Conservation (phyloP, 1,140 invertebrate species). For the Caerostris darwini region DNA sequence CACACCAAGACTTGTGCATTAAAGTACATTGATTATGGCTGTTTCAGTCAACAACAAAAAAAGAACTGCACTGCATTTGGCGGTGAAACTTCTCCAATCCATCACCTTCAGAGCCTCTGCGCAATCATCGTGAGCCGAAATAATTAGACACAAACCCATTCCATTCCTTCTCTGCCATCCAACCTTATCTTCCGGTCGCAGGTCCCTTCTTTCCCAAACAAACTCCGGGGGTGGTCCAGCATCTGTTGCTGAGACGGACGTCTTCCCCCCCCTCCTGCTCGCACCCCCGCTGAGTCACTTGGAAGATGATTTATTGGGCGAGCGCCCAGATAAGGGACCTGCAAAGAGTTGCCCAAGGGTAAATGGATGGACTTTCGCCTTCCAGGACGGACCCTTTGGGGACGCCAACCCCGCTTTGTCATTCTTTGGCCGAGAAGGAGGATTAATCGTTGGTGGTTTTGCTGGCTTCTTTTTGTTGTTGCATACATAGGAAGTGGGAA, state of each 20-base stretch:
- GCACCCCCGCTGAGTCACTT: background rate
- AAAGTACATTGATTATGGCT: too few species aligned
- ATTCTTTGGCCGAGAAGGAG: background rate
- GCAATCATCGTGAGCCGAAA: background rate
- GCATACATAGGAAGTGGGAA: too few species aligned
- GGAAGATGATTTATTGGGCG: constrained; percentile 19
- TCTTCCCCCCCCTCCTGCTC: background rate
- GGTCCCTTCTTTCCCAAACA: constrained; percentile 16
- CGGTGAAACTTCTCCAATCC: background rate
- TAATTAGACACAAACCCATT: constrained; percentile 14
- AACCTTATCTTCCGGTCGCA: constrained; percentile 6
- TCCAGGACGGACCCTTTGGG: background rate
- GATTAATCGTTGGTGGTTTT: background rate
- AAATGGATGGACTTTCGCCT: background rate
- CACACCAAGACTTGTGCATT: too few species aligned
- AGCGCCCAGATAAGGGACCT: background rate
- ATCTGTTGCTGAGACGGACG: constrained; percentile 16
- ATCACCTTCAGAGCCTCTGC: background rate
- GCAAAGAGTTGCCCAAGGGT: background rate
- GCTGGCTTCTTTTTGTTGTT: too few species aligned
- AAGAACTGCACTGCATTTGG: too few species aligned
- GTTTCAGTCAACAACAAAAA: too few species aligned
- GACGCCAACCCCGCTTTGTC: background rate
- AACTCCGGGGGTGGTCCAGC: constrained; percentile 29
- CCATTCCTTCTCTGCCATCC: background rate